Evolutionary conservation across 2,797 vertebrate genomes (phyloP), one percentile per base, ranked within the genome.

Genomic region (Falco peregrinus): DNA sequence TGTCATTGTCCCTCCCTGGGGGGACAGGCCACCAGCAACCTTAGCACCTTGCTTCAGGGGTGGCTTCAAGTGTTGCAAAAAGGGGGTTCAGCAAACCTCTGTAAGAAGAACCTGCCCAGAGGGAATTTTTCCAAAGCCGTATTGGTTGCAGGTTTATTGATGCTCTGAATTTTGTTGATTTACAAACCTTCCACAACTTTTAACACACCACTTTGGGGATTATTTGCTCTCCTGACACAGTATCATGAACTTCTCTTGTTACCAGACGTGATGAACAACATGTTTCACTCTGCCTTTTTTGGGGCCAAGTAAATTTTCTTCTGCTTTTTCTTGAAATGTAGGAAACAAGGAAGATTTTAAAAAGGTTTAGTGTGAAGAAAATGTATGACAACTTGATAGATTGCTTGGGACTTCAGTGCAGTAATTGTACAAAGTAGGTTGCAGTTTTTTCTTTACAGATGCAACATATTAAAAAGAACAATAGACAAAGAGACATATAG

Each of bases 351-450:
- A 90, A 93, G 53, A 76, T 82, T 90, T 91, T 37, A 1, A 56
- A 83, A 94, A 86, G 74, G 86, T 89, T 94, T 97, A 87, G 81
- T 54, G 56, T 85, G 91, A 87, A 77, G 65, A 95, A 96, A 93
- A 94, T 69, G 16, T 68, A 64, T 87, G 92, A 93, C 89, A 95
- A 80, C 68, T 93, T 97, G 94, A 95, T 94, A 97, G 93, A 95
- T 95, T 95, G 77, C 81, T 92, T 60, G 68, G 80, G 87, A 93
- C 65, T 95, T 93, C 77, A 65, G 79, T 89, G 79, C 61, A 65
- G 92, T 86, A 95, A 91, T 95, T 96, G 94, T 90, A 78, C 81
- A 80, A 94, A 94, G 86, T 83, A 94, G 96, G 73, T 60, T 95
- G 70, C 53, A 60, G 37, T 53, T 84, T 90, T 84, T 87, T 87